Evolutionary conservation across 1,140 invertebrate species (phyloP), one percentile per base, ranked within the genome.

Genomic region (Capitella teleta): DNA sequence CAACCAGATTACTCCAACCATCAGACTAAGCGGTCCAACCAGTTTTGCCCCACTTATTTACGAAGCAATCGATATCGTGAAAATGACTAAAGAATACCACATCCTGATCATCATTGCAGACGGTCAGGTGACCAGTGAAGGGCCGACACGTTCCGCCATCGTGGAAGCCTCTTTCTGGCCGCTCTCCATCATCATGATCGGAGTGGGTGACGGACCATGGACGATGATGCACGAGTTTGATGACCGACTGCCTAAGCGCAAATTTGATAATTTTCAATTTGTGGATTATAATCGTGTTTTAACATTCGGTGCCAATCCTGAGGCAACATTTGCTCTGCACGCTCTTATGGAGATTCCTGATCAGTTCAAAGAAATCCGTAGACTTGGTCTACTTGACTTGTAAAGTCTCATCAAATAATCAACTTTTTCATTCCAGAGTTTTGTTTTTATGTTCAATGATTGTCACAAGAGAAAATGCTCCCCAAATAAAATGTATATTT

Each of bases 181-280:
- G 3, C 61, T 79, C 5, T 77, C 74, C 42, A 78, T 79, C 28
- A 75, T 79, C 34, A 70, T 78, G 12, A 74, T 79, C 14, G 78
- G 78, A 6, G 77, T 70, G 12, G 78, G 78, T 0, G 77, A 79
- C 58, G 77, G 77, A 14, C 77, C 76, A 0, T 78, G 76, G 76
- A 68, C 74, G 40, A 67, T 66, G 43, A 77, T 78, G 74, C 66
- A 73, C 32, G 67, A 75, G 28, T 78, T 77, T 58, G 77, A 78
- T 52, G 73, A 78, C 54, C 61, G 63, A 16, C 59, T 78, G 19
- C 74, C 77, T 0, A 68, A 71, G 53, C 51, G 77, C 42, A 62
- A 69, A 28, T 78, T 77, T 63, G 77, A 78, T 57, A 78, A 78
- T 55, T 77, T 78, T 59, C 77, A 78, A 52, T 78, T 78, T 59